Evolutionary conservation across 2,797 vertebrate genomes (phyloP), one percentile per base, ranked within the genome.

Genomic region (Anabacerthia variegaticeps): DNA sequence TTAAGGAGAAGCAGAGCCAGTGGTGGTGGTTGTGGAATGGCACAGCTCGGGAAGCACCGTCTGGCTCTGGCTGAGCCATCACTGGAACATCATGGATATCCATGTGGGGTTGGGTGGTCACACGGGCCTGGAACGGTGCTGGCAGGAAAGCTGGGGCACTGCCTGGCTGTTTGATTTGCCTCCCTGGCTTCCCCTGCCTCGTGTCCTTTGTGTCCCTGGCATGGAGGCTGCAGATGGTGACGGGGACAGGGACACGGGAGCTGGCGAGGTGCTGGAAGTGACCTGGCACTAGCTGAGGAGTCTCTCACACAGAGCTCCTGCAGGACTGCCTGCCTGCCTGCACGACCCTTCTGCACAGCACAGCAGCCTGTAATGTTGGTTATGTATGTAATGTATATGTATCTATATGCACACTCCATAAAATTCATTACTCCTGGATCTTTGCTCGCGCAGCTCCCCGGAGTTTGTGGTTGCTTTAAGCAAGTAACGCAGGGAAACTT

Each of bases 111-210:
- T 65, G 92, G 80, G 23, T 46, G 73, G 13, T 65, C 17, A 1
- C 0, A 0, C 63, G 27, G 84, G 63, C 49, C 91, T 20, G 34
- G 15, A 10, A 12, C 9, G 67, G 46, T 34, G 37, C 89, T 95
- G 93, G 73, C 85, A 92, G 88, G 49, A 23, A 27, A 26, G 48
- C 80, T 5, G 6, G n/a, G 62, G 71, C 74, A 30, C 55, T 72
- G 74, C 58, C 73, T 85, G 77, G 8, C 85, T 90, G 56, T 52
- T 63, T 59, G 86, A n/a, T 87, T 92, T 79, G 91, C 92, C 91
- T 93, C 81, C 65, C 59, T 92, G 84, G 67, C 91, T 93, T 96
- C 80, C 86, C 71, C 32, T 88, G 55, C 85, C 80, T 67, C 6
- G 4, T 46, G 27, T 72, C 81, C 84, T 52, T 23, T 4, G 63